phyloP scores from a whole-genome alignment of 2,888 invertebrate species.

The Macrosiphum euphorbiae region DNA sequence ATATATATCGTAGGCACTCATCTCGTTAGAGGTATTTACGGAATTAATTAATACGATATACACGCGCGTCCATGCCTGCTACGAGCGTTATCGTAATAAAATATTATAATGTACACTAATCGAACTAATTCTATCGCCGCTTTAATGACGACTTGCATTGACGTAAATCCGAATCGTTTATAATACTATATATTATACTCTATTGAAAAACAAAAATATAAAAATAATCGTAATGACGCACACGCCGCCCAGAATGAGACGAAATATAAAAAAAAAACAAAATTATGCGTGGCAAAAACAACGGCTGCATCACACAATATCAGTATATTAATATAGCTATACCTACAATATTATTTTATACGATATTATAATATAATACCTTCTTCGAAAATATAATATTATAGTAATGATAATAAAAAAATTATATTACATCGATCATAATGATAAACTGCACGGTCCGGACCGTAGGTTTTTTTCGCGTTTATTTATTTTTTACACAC shows the following conservation, averaged over 20 bases:
- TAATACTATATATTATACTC: not conserved
- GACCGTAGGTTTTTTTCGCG: not conserved
- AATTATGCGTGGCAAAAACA: not conserved
- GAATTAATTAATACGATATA: not conserved
- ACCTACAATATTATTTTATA: too few relatives aligned
- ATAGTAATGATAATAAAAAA: not conserved
- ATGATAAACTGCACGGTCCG: constrained; percentile 7
- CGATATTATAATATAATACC: not conserved
- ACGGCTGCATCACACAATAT: too few relatives aligned
- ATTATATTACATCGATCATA: not conserved
- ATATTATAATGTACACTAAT: not conserved
- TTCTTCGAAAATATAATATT: too few relatives aligned
- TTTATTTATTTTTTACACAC: not conserved
- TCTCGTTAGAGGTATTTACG: not conserved
- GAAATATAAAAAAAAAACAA: not conserved
- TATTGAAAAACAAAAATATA: not conserved
- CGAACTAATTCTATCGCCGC: not conserved
- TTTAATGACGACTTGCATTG: not conserved
- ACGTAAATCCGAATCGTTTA: not conserved
- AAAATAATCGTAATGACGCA: not conserved
- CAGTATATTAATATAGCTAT: not conserved
- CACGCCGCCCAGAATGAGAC: not conserved
- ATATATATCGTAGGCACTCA: too few relatives aligned
- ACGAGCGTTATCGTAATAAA: not conserved
- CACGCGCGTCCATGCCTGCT: not conserved